Evolutionary conservation across 2,888 invertebrate species (phyloP).

Genomic region (Erynnis tages): DNA sequence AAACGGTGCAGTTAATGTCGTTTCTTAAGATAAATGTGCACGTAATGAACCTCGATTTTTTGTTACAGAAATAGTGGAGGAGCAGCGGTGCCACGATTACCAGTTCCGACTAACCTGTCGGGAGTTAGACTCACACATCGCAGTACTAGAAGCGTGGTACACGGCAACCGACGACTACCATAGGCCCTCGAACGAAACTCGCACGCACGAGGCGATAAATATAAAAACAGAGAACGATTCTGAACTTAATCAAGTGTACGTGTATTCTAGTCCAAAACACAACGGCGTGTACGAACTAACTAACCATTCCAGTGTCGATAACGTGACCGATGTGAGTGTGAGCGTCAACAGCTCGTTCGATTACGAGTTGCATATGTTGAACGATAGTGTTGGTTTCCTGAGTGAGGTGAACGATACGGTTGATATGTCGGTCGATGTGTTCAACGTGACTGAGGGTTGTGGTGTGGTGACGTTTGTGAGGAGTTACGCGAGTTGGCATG

Average conservation of each 20-base stretch:
- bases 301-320: slow-evolving; percentile 58
- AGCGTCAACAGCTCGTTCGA: slow-evolving; percentile 37
- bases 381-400: slow-evolving; percentile 43
- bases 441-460: slow-evolving; percentile 60
- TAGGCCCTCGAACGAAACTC: slow-evolving; percentile 47
- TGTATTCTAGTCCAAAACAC: slow-evolving; percentile 74
- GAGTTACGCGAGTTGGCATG: slow-evolving; percentile 73
- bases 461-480: slow-evolving; percentile 55
- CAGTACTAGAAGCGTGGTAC: slow-evolving; percentile 84
- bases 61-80: slow-evolving; percentile 84
- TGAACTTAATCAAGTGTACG: slow-evolving; percentile 63
- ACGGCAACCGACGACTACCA: slow-evolving; percentile 61
- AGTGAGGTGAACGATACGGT: slow-evolving; percentile 49
- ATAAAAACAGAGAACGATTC: slow-evolving; percentile 68
- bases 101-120: slow-evolving; percentile 84
- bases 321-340: slow-evolving; percentile 40
- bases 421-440: slow-evolving; percentile 53
- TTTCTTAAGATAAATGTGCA: slow-evolving; percentile 10
- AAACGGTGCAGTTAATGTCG: neutral
- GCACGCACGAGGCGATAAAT: slow-evolving; percentile 41
- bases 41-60: slow-evolving; percentile 31
- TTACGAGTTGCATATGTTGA: slow-evolving; percentile 37
- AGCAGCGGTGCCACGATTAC: slow-evolving; percentile 82
- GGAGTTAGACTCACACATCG: slow-evolving; percentile 83
- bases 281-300: slow-evolving; percentile 62